These are phyloP conservation scores for Dromiciops gliroides DNA, from an alignment of 2,113 vertebrate genomes.

Conservation along the genomic window DNA sequence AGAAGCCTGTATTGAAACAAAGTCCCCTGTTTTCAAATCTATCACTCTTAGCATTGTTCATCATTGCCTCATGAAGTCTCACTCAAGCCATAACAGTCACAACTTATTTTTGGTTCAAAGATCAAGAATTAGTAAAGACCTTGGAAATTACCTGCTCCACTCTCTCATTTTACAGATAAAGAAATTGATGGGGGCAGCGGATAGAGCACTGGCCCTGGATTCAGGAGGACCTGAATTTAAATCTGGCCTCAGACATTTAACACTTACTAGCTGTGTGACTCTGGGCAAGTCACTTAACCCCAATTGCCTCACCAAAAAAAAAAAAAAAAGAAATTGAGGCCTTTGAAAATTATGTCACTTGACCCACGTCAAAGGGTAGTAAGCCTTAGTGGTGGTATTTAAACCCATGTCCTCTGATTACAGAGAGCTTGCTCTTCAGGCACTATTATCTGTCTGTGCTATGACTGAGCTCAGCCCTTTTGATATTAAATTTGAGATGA, in stretches of 20 bases:
- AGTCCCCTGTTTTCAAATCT: too few relatives aligned
- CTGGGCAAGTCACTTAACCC: too few relatives aligned
- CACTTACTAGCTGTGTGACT: too few relatives aligned
- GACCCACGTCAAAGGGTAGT: neutral
- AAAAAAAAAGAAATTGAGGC: neutral
- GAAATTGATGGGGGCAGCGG: too few relatives aligned
- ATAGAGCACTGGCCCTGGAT: too few relatives aligned
- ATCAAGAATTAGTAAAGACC: neutral
- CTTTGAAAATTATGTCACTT: neutral
- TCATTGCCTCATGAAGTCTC: neutral
- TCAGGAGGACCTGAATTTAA: too few relatives aligned
- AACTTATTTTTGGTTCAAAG: neutral
- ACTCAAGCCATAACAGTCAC: neutral
- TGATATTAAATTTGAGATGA: neutral
- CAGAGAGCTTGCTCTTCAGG: neutral
- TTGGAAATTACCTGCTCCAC: neutral
- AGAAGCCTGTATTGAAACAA: too few relatives aligned
- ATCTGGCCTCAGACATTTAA: too few relatives aligned
- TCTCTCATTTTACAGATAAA: neutral
- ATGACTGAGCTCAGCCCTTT: neutral
- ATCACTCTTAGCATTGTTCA: neutral
- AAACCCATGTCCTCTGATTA: neutral
- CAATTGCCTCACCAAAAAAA: too few relatives aligned
- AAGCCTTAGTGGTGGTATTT: neutral
- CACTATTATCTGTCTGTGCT: neutral